Evolutionary conservation across 1,140 invertebrate species (phyloP), one percentile per base, ranked within the genome.

Genomic region (Chironomus tepperi): DNA sequence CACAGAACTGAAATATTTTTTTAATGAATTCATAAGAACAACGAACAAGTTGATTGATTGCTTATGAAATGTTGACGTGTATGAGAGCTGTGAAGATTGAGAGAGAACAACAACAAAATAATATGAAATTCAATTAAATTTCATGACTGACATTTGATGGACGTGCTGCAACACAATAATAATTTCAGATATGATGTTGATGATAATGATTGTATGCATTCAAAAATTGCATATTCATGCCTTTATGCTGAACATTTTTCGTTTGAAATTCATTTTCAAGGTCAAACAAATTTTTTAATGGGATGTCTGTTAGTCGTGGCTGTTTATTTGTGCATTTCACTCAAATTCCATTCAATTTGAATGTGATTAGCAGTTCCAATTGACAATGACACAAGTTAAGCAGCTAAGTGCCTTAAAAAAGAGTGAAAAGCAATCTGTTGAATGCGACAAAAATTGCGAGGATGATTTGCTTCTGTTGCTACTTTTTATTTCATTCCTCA

Each of bases 21-120:
- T 34, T 70, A 70, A 70, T 70, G 65, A 70, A 70, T 19, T 70
- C 65, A 70, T 70, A 70, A 70, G 65, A 70, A 70, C 19, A 19
- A 9, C 19, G 16, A 70, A 18, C 8, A 19, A 19, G 65, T 70
- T 70, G 16, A 70, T 70, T 70, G 65, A 70, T 70, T 70, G 65
- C 16, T 70, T 70, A 21, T 70, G 65, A 70, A 70, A 70, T 18
- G 65, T 70, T 21, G 65, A 70, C 65, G 65, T 70, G 24, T 34
- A 34, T 34, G 24, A 34, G 16, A 21, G 16, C 19, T 21, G 65
- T 70, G 16, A 70, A 70, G 65, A 70, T 12, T n/a, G 47, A 67
- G 8, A 67, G n/a, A 67, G 18, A 19, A 70, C 24, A 34, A 5
- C 24, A 34, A 34, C 24, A 34, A 70, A 19, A 19, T 67, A 18